Evolutionary conservation across 2,797 vertebrate genomes (phyloP), one percentile per base, ranked within the genome.

Genomic region (Scolopax rusticola): DNA sequence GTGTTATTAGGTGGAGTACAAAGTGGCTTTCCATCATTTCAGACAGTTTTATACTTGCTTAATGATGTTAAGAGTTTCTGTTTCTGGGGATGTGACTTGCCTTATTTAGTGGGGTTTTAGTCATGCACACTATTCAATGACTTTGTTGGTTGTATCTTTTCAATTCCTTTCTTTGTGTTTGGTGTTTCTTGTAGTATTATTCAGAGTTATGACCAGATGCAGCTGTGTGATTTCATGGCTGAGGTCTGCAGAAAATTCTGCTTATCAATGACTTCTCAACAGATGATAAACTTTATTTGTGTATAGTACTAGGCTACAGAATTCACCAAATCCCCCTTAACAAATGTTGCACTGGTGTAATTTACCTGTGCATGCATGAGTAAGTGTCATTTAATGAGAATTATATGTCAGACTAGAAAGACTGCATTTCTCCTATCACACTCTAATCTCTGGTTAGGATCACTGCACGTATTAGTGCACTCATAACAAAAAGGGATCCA

Each of bases 41-140:
- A 92, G 96, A 94, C 95, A 97, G 93, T 69, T 97, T 97, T 97
- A 97, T 95, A 93, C 65, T 95, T 95, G 74, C 48, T 96, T 95
- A 97, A 96, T 97, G 94, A 92, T 93, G 81, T 95, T 89, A 82
- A 82, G 95, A 91, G 45, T 95, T 97, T 96, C 84, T 97, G 67
- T 97, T 97, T 95, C 15, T 23, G 64, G 41, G 27, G n/a, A 94
- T 80, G 69, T 87, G 91, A 83, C 78, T 96, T 95, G 69, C 40
- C 24, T 94, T 96, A 80, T 93, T 97, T 95, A 95, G 80, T 90
- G 75, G 47, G 15, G 13, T 80, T 94, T 97, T 95, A 96, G 82
- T 93, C 86, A 88, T 91, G 60, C 80, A 76, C 40, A 57, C n/a
- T 93, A 71, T 57, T 78, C 90, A 91, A 67, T 78, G 32, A 70